Conservation (phyloP, 2,113 vertebrate species). For the Nothobranchius kuhntae region DNA sequence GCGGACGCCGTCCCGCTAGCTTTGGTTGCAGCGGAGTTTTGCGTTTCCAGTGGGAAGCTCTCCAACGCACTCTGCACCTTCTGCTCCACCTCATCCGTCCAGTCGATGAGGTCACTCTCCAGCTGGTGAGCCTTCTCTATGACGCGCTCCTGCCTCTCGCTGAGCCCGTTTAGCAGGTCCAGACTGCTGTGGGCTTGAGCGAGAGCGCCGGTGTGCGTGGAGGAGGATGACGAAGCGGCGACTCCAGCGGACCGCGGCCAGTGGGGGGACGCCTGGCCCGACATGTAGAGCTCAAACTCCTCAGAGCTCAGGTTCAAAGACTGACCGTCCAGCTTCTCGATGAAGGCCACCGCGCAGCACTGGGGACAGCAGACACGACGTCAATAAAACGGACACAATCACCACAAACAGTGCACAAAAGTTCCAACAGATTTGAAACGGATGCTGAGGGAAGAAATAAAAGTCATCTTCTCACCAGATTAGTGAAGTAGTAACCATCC, state of each 20-base stretch:
- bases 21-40: conserved; percentile 35
- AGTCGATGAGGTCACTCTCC: conserved; percentile 95
- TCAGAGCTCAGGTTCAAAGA: conserved; percentile 92
- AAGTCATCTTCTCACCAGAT: conserved; percentile 83
- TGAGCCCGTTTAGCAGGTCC: conserved; percentile 87
- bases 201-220: conserved; percentile 76
- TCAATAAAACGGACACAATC: neutral
- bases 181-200: conserved; percentile 86
- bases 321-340: conserved; percentile 95
- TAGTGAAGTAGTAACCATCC: conserved; percentile 98
- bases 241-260: conserved; percentile 79
- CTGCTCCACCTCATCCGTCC: conserved; percentile 89
- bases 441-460: neutral
- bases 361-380: conserved; percentile 51
- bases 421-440: too few species aligned
- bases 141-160: conserved; percentile 87
- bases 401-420: too few species aligned
- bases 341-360: conserved; percentile 98
- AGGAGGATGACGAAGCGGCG: conserved; percentile 27
- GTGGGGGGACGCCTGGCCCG: conserved; percentile 86
- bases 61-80: conserved; percentile 89
- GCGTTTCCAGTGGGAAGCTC: conserved; percentile 82
- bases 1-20: neutral
- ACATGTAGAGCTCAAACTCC: conserved; percentile 96
- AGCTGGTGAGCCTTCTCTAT: conserved; percentile 85